A percentile compares a stretch with the other conserved stretches of the same genome.
phyloP scores from a whole-genome alignment of 2,888 invertebrate genomes.

The Sthenelais limicola region DNA sequence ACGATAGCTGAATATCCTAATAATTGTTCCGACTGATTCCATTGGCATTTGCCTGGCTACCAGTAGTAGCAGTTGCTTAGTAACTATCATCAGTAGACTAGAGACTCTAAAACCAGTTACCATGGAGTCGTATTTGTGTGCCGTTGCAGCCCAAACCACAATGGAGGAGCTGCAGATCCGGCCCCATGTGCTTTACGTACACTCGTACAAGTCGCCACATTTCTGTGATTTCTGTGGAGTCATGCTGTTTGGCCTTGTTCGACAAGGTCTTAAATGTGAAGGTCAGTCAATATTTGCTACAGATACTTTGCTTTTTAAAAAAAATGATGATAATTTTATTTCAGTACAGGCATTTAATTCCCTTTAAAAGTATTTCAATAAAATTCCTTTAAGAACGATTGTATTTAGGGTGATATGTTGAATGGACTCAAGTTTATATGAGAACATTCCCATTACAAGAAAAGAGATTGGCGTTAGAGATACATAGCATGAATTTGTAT shows the following conservation, averaged over 20 bases:
- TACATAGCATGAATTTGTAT: not conserved
- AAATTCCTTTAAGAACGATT: too few relatives aligned
- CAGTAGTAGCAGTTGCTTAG: too few relatives aligned
- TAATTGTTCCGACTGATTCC: too few relatives aligned
- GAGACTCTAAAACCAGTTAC: too few relatives aligned
- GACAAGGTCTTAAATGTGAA: conserved; percentile 99
- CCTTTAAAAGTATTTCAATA: too few relatives aligned
- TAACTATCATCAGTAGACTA: too few relatives aligned
- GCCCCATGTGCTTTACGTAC: conserved; percentile 92
- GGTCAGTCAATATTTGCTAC: conserved; percentile 76
- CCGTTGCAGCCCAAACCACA: conserved; percentile 67
- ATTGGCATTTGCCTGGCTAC: too few relatives aligned
- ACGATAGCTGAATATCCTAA: too few relatives aligned
- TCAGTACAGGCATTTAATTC: too few relatives aligned
- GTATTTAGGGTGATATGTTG: too few relatives aligned
- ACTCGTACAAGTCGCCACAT: conserved; percentile 98
- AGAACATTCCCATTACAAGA: not conserved
- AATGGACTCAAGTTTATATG: too few relatives aligned
- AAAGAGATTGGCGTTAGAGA: not conserved
- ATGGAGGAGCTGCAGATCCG: conserved; percentile 72
- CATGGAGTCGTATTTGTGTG: conserved; percentile 39
- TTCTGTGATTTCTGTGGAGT: conserved; percentile 99
- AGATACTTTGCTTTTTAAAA: not conserved
- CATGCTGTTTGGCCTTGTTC: conserved; percentile 97
- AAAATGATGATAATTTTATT: too few relatives aligned